phyloP scores from a whole-genome alignment of 2,113 vertebrate species.

The Suricata suricatta region DNA sequence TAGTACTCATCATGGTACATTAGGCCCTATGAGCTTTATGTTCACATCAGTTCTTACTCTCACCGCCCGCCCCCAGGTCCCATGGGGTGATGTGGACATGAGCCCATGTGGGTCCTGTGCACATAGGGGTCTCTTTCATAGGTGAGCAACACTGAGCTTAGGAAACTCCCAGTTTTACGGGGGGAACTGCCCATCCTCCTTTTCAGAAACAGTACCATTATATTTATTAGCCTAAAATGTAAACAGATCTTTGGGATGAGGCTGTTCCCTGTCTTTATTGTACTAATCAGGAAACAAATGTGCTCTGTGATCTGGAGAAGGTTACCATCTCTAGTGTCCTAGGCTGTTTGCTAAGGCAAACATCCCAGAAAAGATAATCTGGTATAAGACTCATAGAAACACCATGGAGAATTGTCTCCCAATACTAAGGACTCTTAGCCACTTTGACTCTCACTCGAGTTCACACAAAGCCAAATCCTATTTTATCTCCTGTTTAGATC shows the following conservation, averaged over 20 bases:
- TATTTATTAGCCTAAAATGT: slow-evolving; percentile 25
- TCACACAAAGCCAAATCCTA: neutral
- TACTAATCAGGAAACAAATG: neutral
- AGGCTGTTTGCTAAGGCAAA: neutral
- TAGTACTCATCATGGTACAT: neutral
- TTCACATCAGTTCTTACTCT: neutral
- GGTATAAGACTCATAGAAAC: neutral
- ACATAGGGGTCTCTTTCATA: neutral
- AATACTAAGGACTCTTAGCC: neutral
- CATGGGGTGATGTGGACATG: neutral
- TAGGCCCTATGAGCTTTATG: neutral
- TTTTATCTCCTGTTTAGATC: neutral
- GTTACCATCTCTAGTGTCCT: neutral
- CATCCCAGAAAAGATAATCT: neutral
- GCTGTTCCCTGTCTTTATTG: neutral
- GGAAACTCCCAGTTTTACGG: neutral
- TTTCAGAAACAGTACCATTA: neutral
- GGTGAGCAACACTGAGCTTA: neutral
- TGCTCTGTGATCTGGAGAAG: neutral
- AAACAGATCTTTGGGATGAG: neutral
- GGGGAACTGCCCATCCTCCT: neutral
- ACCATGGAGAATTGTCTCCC: neutral
- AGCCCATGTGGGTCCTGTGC: neutral
- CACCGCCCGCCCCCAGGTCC: too few relatives aligned
- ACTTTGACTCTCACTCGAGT: neutral